These are phyloP conservation scores for Cichladusa arquata DNA, from an alignment of 2,113 vertebrate species.

Conservation along the genomic window DNA sequence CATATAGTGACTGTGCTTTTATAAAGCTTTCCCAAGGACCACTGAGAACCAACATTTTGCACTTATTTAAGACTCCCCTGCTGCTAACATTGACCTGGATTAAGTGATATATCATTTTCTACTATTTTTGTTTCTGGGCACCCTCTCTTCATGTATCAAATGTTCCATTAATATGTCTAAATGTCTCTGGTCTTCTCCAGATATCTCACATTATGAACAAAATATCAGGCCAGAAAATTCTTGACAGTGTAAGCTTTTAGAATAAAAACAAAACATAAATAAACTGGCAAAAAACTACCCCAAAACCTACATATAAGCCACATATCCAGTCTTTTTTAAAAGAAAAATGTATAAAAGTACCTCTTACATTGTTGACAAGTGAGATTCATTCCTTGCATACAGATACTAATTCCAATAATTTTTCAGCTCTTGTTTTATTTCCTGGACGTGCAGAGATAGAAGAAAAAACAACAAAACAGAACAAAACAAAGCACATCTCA, in stretches of 20 bases:
- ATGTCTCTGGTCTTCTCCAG: background rate
- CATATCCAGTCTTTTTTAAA: background rate
- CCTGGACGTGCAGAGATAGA: background rate
- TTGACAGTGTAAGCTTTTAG: background rate
- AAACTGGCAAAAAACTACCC: background rate
- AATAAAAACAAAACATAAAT: background rate
- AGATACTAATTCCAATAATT: fast-evolving
- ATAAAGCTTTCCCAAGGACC: background rate
- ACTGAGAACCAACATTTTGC: background rate
- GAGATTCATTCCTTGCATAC: background rate
- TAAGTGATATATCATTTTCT: background rate
- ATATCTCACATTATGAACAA: background rate
- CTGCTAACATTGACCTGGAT: background rate
- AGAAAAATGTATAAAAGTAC: fast-evolving
- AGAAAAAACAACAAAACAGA: background rate
- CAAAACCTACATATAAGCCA: background rate
- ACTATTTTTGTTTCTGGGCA: background rate
- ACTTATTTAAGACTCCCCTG: background rate
- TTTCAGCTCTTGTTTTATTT: background rate
- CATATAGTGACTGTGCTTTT: background rate
- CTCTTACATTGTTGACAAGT: background rate
- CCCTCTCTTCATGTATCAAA: background rate
- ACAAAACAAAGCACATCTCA: background rate
- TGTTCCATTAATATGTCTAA: too few relatives aligned
- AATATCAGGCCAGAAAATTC: background rate